Evolutionary conservation across 2,113 vertebrate species (phyloP), one percentile per base, ranked within the genome.

Genomic region (Hydrolagus affinis): DNA sequence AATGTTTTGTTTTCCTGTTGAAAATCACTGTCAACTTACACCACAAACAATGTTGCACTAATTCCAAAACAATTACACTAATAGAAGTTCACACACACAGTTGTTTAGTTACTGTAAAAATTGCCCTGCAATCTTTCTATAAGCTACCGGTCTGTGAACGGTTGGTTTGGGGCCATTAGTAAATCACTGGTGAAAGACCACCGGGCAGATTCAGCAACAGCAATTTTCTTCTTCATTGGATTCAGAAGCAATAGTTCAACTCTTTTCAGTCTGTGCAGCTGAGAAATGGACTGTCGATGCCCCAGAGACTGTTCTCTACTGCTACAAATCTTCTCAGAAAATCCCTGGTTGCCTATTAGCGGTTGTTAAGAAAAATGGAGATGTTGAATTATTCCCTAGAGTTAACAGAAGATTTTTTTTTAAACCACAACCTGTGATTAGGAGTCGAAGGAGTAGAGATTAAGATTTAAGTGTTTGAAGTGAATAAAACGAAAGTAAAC

Each of bases 331-430:
- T 90, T 90, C 88, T 87, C 86, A 88, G 87, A 86, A 87, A 89
- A 87, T 91, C 90, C 89, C 92, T 88, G 85, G 85, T 90, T 88
- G 90, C 87, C 91, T 92, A 89, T 91, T 91, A 88, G 90, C 90
- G 91, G 90, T 92, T 90, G 94, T 95, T 93, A 92, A 11, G 88
- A 93, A 93, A 89, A 94, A 90, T 91, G 88, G 91, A 91, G 89
- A 88, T 94, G 92, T 91, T 89, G 91, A 88, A 90, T 89, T 89
- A 88, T 86, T 92, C 94, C 94, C 92, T 87, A 11, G 85, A 89
- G 92, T 86, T 66, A 89, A 90, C 86, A 75, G 60, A 4, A 76
- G 17, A 57, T n/a, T 86, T 88, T 88, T 88, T 64, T 57, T 85
- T 17, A 14, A 86, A 85, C n/a, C n/a, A n/a, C 64, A 68, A 72